Conservation (phyloP, 2,797 vertebrate species). For the Philypnodon macrostomus region DNA sequence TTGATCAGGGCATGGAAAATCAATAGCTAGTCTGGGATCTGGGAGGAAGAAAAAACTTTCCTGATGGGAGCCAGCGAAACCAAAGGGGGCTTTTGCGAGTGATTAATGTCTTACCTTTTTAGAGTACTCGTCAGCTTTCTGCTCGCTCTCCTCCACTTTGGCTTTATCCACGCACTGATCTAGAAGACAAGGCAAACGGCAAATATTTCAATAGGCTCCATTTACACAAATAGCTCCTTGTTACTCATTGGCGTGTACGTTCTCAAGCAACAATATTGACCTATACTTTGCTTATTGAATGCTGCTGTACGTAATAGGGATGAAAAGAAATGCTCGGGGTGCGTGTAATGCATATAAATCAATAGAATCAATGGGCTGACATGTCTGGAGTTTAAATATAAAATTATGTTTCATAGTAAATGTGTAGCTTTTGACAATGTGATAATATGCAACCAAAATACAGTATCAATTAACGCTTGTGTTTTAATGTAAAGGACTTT, state of each 20-base stretch:
- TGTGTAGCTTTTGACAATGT: not conserved
- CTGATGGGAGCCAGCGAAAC: slow-evolving; percentile 62
- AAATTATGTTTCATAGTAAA: not conserved
- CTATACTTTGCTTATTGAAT: not conserved
- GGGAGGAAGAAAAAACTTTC: slow-evolving; percentile 60
- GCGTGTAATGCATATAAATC: not conserved
- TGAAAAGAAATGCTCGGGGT: not conserved
- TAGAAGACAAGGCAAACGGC: slow-evolving; percentile 62
- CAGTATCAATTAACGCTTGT: no score
- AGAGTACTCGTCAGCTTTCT: slow-evolving; percentile 91
- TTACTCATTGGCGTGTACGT: slow-evolving; percentile 3
- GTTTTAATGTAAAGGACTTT: not conserved
- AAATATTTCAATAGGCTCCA: slow-evolving; percentile 10
- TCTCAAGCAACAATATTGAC: not conserved
- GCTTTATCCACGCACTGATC: slow-evolving; percentile 95
- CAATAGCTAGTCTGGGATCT: slow-evolving; percentile 75
- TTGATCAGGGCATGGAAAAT: slow-evolving; percentile 75
- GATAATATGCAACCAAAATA: no score
- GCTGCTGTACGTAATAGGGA: not conserved
- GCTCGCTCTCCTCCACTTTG: slow-evolving; percentile 95
- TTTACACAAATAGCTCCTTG: slow-evolving; percentile 5
- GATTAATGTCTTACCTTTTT: slow-evolving; percentile 87
- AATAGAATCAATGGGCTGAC: not conserved
- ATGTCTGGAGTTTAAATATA: not conserved
- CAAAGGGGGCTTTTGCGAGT: slow-evolving; percentile 46